Base-by-base conservation (phyloP, 92 coral and sea anemone species). In the Paramuricea clavata region DNA sequence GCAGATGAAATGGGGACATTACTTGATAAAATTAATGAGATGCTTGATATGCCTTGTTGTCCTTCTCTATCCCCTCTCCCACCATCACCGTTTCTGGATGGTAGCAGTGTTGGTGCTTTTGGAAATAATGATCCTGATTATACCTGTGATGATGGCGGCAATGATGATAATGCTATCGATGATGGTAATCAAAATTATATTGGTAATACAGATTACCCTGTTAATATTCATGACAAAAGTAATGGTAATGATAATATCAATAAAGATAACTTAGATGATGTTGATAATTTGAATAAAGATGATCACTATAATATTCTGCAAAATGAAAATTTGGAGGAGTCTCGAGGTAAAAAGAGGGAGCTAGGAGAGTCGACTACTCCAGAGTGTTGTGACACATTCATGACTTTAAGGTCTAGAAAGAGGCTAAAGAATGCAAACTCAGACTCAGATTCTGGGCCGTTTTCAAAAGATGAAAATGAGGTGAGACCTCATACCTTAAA, bases 1-100 rank as follows among this genome's bases (percentile, higher is more conserved):
- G 32, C 32, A 13, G 67, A 17, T n/a, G 7, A 60, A n/a, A 64
- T 26, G 12, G 70, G 0, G 31, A 50, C 17, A 42, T 22, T 33
- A 25, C 16, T 60, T 44, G 62, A 81, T 47, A 33, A 35, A 52
- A 39, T 67, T 27, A 22, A 32, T 23, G 16, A 82, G 25, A 41
- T 72, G 34, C 39, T 86, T 25, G 78, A 73, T 54, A 44, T 49
- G 13, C 82, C 87, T 49, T 31, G 50, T 9, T 23, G 72, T 49
- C 81, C 84, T 16, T 12, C 49, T 2, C 77, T 92, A 4, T 87
- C 91, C 12, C 95, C 95, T 1, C 76, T 92, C 16, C 93, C 93
- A 0, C 91, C 91, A 6, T 93, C 93, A 33, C 93, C 93, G 16
- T 12, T 56, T 26, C 27, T 85, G 5, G 10, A 44, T 34, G 12